Percentiles rank a stretch among this genome's conserved stretches.
Evolutionary conservation across 2,888 invertebrate species (phyloP).

Genomic region (Clivina fossor): DNA sequence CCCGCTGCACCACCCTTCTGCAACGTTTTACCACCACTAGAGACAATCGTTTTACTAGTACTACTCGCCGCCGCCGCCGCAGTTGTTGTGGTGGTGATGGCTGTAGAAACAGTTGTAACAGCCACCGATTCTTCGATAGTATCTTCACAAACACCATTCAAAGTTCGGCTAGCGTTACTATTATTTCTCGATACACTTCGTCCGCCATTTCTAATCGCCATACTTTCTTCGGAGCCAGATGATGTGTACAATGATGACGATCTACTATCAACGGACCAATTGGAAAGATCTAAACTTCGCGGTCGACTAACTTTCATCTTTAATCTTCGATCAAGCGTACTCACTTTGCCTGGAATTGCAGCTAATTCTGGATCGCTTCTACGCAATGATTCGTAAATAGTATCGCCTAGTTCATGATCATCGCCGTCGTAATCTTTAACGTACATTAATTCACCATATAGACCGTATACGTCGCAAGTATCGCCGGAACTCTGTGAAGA

Average conservation of each 20-base stretch:
- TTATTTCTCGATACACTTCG: conserved; percentile 74
- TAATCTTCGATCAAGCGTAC: conserved; percentile 76
- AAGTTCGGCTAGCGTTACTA: conserved; percentile 70
- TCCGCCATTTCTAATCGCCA: conserved; percentile 63
- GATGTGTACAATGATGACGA: conserved; percentile 80
- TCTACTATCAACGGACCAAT: conserved; percentile 86
- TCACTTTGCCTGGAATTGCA: conserved; percentile 79
- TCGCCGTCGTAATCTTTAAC: conserved; percentile 85
- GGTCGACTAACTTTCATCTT: conserved; percentile 82
- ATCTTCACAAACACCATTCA: conserved; percentile 50
- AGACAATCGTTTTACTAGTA: conserved; percentile 40
- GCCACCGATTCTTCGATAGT: conserved; percentile 48
- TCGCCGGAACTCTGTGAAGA: conserved; percentile 64
- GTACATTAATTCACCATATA: conserved; percentile 88
- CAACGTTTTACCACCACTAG: conserved; percentile 37
- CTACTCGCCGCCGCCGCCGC: no score
- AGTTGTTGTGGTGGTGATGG: no score
- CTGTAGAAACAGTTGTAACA: conserved; percentile 33
- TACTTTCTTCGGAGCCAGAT: conserved; percentile 83
- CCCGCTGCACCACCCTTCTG: conserved; percentile 47
- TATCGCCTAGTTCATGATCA: conserved; percentile 68
- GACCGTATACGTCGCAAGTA: conserved; percentile 83
- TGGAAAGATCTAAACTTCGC: conserved; percentile 78
- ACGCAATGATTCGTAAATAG: conserved; percentile 73
- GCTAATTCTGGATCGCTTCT: conserved; percentile 84